Evolutionary conservation across 2,113 vertebrate genomes (phyloP).

Genomic region (Chaenogobius annularis): DNA sequence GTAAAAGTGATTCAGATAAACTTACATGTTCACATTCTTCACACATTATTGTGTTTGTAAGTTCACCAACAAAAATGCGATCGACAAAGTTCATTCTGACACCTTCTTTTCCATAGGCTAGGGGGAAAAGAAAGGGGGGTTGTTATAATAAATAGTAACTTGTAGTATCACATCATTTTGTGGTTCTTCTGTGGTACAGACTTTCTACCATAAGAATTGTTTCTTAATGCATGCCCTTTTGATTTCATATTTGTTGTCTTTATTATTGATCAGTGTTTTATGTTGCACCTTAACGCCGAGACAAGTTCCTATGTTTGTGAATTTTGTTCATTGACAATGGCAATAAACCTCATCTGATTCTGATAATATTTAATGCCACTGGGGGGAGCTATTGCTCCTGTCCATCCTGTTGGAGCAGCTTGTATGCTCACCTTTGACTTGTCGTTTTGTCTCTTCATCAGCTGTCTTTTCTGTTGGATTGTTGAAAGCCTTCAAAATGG

Average conservation of each 20-base stretch:
- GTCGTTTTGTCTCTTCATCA: constrained; percentile 93
- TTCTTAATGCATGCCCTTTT: no score
- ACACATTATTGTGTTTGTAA: constrained; percentile 99
- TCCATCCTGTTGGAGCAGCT: background rate
- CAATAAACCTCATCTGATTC: no score
- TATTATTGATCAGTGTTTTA: no score
- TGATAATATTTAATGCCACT: constrained; percentile 56
- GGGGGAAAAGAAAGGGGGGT: constrained; percentile 21
- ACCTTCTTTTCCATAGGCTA: constrained; percentile 96
- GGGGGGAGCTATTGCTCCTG: constrained; percentile 79
- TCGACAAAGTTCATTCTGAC: constrained; percentile 98
- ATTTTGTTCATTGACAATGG: constrained; percentile 6
- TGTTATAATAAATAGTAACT: background rate
- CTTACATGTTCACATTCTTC: constrained; percentile 98
- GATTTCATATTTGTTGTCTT: no score
- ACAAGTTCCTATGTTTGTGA: no score
- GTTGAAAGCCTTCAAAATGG: constrained; percentile 95
- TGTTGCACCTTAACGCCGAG: no score
- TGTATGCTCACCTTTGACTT: constrained; percentile 89
- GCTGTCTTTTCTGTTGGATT: constrained; percentile 97
- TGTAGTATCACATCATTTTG: background rate
- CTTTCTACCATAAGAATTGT: no score
- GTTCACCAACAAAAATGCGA: constrained; percentile 96
- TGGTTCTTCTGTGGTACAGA: background rate
- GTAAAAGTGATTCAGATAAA: constrained; percentile 39